Evolutionary conservation across 2,888 invertebrate species (phyloP).

Genomic region (Campoletis raptor): DNA sequence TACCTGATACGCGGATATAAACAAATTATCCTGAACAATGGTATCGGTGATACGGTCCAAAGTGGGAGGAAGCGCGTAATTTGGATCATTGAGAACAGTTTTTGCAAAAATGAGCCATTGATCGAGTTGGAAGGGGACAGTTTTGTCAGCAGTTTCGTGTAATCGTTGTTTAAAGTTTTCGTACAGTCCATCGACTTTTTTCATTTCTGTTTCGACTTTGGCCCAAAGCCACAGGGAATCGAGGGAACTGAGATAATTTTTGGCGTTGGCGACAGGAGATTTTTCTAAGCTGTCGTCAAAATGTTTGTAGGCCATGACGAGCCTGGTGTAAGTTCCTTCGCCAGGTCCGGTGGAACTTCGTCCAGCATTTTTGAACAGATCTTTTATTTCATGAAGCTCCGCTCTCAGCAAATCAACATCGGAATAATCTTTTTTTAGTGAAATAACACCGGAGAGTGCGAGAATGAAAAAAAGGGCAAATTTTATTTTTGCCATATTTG

Average conservation of each 20-base stretch:
- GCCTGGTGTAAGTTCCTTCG: constrained; percentile 85
- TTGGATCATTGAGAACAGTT: constrained; percentile 88
- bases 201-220: constrained; percentile 87
- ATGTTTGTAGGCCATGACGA: constrained; percentile 87
- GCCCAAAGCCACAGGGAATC: constrained; percentile 88
- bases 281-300: constrained; percentile 86
- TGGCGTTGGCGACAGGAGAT: constrained; percentile 71
- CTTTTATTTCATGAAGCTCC: constrained; percentile 86
- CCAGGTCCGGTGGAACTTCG: constrained; percentile 67
- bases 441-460: constrained; percentile 51
- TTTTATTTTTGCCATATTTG: constrained; percentile 61
- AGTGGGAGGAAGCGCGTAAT: constrained; percentile 86
- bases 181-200: constrained; percentile 89
- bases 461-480: constrained; percentile 63
- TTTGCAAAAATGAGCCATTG: constrained; percentile 89
- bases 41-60: constrained; percentile 87
- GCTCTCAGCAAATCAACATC: constrained; percentile 88
- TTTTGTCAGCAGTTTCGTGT: constrained; percentile 79
- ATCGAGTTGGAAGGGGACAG: constrained; percentile 83
- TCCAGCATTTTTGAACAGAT: constrained; percentile 85
- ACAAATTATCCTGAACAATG: constrained; percentile 88
- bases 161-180: constrained; percentile 89
- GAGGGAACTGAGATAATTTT: constrained; percentile 74
- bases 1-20: constrained; percentile 90
- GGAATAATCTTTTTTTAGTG: constrained; percentile 74